Percentiles rank a stretch among this genome's conserved stretches.
phyloP scores from a whole-genome alignment of 2,888 invertebrate genomes.

The Drosophila kanekoi region DNA sequence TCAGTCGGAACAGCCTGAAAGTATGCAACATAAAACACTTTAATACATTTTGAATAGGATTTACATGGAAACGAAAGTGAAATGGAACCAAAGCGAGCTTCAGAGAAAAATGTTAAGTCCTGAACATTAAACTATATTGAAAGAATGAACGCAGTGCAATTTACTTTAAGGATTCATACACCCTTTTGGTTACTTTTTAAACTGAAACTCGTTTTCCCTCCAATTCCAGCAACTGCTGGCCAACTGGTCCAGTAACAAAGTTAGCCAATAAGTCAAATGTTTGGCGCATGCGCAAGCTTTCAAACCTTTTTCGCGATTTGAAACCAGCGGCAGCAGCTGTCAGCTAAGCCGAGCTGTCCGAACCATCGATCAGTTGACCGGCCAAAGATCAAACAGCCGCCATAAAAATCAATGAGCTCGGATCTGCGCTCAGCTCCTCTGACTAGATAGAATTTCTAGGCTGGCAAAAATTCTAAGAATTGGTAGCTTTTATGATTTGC shows the following conservation, averaged over 20 bases:
- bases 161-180: too few relatives aligned
- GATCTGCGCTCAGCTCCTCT: constrained; percentile 36
- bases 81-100: neutral
- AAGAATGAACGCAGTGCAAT: too few relatives aligned
- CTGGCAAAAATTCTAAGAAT: constrained; percentile 74
- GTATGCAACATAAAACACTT: constrained; percentile 10
- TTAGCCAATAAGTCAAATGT: constrained; percentile 59
- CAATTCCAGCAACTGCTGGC: constrained; percentile 30
- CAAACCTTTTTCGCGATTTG: constrained; percentile 79
- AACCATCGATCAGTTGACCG: constrained; percentile 55
- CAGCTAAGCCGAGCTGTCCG: constrained; percentile 25
- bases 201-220: constrained; percentile 7
- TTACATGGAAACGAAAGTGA: neutral
- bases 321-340: constrained; percentile 64
- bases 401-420: constrained; percentile 73
- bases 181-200: neutral
- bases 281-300: constrained; percentile 77
- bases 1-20: neutral
- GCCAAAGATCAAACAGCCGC: constrained; percentile 75
- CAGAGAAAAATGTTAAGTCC: neutral
- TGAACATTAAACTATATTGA: neutral
- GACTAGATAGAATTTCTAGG: constrained; percentile 81
- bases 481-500: constrained; percentile 72
- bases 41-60: neutral
- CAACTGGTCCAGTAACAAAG: constrained; percentile 36